Evolutionary conservation across 2,113 vertebrate species (phyloP).

Genomic region (Proterorhinus semilunaris): DNA sequence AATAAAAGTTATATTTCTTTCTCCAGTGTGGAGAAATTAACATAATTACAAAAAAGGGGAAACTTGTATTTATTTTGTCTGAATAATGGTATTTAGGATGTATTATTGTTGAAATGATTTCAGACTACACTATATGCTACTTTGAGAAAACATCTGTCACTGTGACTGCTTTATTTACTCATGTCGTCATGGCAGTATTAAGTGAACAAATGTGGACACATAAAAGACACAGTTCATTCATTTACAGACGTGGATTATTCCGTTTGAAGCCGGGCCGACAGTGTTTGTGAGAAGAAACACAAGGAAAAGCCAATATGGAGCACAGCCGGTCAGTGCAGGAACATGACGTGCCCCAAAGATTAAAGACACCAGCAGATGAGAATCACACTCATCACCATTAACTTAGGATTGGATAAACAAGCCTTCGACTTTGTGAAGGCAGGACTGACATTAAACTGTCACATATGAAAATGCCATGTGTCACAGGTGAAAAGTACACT

Average conservation of each 20-base stretch:
- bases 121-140: no score
- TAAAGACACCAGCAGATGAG: slow-evolving; percentile 61
- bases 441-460: slow-evolving; percentile 3
- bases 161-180: background rate
- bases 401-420: slow-evolving; percentile 11
- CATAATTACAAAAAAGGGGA: no score
- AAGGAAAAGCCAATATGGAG: slow-evolving; percentile 69
- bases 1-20: no score
- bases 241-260: slow-evolving; percentile 68
- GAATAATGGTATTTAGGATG: no score
- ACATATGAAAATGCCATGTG: background rate
- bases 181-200: slow-evolving; percentile 16
- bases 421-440: slow-evolving; percentile 7
- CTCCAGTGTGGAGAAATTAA: no score
- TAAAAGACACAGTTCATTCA: slow-evolving; percentile 56
- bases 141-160: no score
- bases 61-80: no score
- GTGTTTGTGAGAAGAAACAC: slow-evolving; percentile 64
- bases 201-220: slow-evolving; percentile 34
- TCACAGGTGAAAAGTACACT: no score
- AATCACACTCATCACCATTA: slow-evolving; percentile 38
- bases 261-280: slow-evolving; percentile 65
- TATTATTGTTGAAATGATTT: no score
- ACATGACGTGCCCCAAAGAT: slow-evolving; percentile 58
- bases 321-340: slow-evolving; percentile 70